A percentile compares a stretch with the other conserved stretches of the same genome.
phyloP scores from a whole-genome alignment of 2,888 invertebrate genomes.

The Orthosia incerta region DNA sequence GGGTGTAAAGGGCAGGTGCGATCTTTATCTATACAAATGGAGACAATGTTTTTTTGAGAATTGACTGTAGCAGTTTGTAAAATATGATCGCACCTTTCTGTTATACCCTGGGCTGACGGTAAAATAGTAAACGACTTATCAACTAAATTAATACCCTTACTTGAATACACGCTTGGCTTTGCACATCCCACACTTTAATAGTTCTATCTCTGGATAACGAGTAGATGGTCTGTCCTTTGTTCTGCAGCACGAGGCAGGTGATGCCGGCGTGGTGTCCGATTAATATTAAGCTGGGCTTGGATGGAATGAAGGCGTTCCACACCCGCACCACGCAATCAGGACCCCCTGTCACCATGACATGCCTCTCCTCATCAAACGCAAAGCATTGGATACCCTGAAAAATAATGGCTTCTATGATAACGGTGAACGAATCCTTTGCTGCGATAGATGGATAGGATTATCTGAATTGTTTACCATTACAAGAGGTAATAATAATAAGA shows the following conservation, averaged over 20 bases:
- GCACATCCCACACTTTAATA: conserved; percentile 95
- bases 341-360: conserved; percentile 93
- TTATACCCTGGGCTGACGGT: background rate
- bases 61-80: no score
- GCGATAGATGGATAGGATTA: background rate
- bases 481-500: no score
- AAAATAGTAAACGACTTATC: background rate
- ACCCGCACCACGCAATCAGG: conserved; percentile 94
- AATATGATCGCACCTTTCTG: no score
- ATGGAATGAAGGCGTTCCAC: conserved; percentile 95
- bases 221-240: conserved; percentile 92
- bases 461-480: background rate
- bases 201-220: conserved; percentile 93
- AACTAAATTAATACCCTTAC: conserved; percentile 71
- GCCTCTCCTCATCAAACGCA: conserved; percentile 91
- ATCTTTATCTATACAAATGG: no score
- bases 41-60: no score
- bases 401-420: background rate
- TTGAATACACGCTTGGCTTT: conserved; percentile 92
- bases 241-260: conserved; percentile 92
- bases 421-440: background rate
- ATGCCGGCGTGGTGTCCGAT: conserved; percentile 94
- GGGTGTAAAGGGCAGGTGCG: no score
- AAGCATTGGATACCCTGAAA: conserved; percentile 92
- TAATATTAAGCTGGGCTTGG: conserved; percentile 92